Conservation (phyloP, 2,888 invertebrate species). For the Neelides folsomi region DNA sequence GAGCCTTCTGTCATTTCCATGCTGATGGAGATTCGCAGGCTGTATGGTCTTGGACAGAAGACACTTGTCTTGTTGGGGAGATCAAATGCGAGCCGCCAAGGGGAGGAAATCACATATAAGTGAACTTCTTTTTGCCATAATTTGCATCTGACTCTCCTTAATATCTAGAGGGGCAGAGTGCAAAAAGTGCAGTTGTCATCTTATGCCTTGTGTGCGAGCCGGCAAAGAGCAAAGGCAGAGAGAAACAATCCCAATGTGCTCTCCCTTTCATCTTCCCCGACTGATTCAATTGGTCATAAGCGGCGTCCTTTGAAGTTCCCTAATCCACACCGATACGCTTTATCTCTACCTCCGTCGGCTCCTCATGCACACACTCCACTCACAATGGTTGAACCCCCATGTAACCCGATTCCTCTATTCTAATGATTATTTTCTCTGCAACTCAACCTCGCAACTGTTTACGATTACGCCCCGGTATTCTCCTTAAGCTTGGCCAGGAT, state of each 20-base stretch:
- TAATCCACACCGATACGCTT: too few relatives aligned
- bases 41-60: not conserved
- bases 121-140: conserved; percentile 9
- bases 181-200: not conserved
- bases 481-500: too few relatives aligned
- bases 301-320: conserved; percentile 8
- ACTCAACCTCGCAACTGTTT: too few relatives aligned
- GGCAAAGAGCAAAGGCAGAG: conserved; percentile 18
- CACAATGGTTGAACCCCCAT: too few relatives aligned
- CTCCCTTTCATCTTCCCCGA: conserved; percentile 32
- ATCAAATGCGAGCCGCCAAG: too few relatives aligned
- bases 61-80: not conserved
- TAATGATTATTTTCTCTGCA: too few relatives aligned
- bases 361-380: too few relatives aligned
- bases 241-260: conserved; percentile 28
- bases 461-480: too few relatives aligned
- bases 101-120: too few relatives aligned
- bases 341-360: too few relatives aligned
- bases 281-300: conserved; percentile 33
- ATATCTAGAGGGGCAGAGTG: conserved; percentile 4
- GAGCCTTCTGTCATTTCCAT: not conserved
- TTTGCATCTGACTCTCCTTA: conserved; percentile 14
- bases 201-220: too few relatives aligned
- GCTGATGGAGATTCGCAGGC: not conserved
- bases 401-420: too few relatives aligned